A percentile compares a stretch with the other conserved stretches of the same genome.
Evolutionary conservation across 1,140 invertebrate species (phyloP).

Genomic region (Delia radicum): DNA sequence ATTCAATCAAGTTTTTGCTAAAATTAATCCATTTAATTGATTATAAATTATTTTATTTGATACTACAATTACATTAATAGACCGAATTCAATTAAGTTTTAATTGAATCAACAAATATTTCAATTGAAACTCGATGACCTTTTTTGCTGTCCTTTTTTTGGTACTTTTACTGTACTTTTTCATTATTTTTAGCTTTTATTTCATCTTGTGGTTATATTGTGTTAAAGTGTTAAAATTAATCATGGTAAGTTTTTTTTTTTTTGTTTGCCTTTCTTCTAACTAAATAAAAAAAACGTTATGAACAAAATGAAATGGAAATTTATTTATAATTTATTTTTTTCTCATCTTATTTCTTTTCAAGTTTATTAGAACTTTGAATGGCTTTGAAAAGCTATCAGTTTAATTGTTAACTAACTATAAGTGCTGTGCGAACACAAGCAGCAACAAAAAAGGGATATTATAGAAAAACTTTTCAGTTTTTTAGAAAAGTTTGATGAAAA

Average conservation of each 20-base stretch:
- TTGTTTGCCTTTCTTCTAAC: not conserved
- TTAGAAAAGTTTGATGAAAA: too few relatives aligned
- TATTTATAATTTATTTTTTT: not conserved
- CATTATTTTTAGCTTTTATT: too few relatives aligned
- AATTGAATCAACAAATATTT: too few relatives aligned
- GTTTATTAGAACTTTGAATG: constrained; percentile 1
- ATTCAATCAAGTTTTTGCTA: too few relatives aligned
- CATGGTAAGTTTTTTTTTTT: constrained; percentile 3
- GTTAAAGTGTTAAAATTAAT: constrained; percentile 24
- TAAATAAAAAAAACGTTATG: not conserved
- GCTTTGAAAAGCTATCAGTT: not conserved
- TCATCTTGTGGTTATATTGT: not conserved
- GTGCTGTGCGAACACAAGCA: not conserved
- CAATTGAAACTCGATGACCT: too few relatives aligned
- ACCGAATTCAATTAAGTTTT: too few relatives aligned
- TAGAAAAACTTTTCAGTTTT: not conserved
- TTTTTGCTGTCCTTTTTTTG: not conserved
- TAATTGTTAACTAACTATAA: constrained; percentile 1
- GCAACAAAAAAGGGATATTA: not conserved
- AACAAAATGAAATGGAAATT: not conserved
- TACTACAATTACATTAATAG: too few relatives aligned
- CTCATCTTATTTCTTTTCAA: not conserved
- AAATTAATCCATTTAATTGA: too few relatives aligned
- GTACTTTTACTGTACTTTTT: not conserved
- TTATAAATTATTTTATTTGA: too few relatives aligned